phyloP scores from a whole-genome alignment of 2,113 vertebrate species.

The Globicephala melas region DNA sequence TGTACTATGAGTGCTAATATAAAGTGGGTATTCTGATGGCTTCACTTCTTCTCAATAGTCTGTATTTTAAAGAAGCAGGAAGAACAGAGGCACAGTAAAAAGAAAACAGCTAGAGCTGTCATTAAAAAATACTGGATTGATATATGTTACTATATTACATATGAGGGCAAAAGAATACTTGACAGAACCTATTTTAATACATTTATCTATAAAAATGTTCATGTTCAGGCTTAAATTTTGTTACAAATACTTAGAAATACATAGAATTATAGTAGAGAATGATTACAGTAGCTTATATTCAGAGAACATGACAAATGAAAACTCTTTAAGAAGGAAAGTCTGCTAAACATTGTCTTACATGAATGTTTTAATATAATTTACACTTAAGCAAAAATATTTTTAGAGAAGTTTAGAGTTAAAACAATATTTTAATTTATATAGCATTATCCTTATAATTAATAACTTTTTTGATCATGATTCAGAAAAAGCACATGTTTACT shows the following conservation, averaged over 20 bases:
- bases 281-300: not conserved
- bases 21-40: slow-evolving; percentile 71
- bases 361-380: not conserved
- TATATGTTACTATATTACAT: not conserved
- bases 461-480: not conserved
- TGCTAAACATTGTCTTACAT: not conserved
- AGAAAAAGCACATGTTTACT: not conserved
- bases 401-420: not conserved
- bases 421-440: not conserved
- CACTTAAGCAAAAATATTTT: not conserved
- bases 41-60: slow-evolving; percentile 43
- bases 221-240: not conserved
- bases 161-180: not conserved
- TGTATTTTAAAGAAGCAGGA: slow-evolving; percentile 57
- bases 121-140: slow-evolving; percentile 1
- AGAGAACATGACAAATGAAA: not conserved
- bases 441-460: not conserved
- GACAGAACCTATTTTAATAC: not conserved
- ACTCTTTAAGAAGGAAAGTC: not conserved
- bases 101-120: slow-evolving; percentile 12
- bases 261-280: not conserved
- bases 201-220: not conserved
- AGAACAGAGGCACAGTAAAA: slow-evolving; percentile 50
- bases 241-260: not conserved
- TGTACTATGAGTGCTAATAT: slow-evolving; percentile 64